Base-by-base conservation (phyloP, 2,113 vertebrate genomes). In the Poeciliopsis prolifica region DNA sequence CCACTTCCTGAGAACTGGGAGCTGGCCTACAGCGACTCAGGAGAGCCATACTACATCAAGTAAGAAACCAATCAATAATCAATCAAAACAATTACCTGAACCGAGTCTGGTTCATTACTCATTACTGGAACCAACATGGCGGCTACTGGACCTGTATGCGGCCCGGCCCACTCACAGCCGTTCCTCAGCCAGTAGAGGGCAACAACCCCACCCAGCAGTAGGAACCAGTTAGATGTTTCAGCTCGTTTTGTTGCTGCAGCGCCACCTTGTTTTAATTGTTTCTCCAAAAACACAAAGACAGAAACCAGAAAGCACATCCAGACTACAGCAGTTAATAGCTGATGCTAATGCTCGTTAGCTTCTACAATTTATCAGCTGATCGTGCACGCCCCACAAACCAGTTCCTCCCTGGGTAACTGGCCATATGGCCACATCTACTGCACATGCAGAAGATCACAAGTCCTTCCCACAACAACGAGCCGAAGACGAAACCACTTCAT, bases 11-110 rank as follows among this genome's bases (percentile, higher is more conserved):
- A 93, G 10, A 93, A 92, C 89, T 95, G 94, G 94, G 92, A 94
- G 82, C 82, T 94, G 81, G 91, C 91, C 1, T 94, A 90, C 88
- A 93, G 89, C 30, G 89, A 93, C 30, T 93, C 91, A 83, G 94
- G 93, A 75, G 92, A 94, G 69, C 87, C 89, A 9, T 94, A 92
- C 65, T 94, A 91, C 82, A 92, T 89, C 26, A 84, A 95, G 94
- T 94, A 33, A 86, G 92, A 72, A 29, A 30, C 24, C 13, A 4
- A 26, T 66, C 35, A 40, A 13, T 26, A 66, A 42, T 40, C 54
- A 33, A 11, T 44, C 5, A 65, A 48, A 28, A 6, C 24, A 42
- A 10, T 7, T 7, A 22, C 17, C 19, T 35, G 33, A 35, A 35
- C 33, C 33, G 1, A 35, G 17, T 17, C 19, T 54, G 48, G 6